Conservation (phyloP, 2,113 vertebrate genomes). For the Raja brachyura region DNA sequence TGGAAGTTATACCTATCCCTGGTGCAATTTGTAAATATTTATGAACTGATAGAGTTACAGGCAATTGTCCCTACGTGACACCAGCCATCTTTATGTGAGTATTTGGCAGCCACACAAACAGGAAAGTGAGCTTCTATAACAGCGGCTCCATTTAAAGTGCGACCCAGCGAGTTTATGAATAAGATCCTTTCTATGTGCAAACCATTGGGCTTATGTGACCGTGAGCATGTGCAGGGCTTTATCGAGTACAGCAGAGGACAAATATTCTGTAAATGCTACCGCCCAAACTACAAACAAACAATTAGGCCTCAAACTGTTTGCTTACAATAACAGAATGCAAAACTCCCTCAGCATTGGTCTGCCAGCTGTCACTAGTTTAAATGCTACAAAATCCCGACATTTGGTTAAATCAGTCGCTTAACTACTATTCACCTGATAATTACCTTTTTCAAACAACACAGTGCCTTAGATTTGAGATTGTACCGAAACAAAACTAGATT, state of each 20-base stretch:
- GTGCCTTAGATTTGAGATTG: background rate
- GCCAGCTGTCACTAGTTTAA: conserved; percentile 24
- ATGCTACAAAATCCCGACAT: conserved; percentile 6
- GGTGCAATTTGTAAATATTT: background rate
- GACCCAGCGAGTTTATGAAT: background rate
- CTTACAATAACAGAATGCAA: background rate
- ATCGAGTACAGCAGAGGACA: background rate
- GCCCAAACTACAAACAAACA: background rate
- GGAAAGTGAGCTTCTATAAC: background rate
- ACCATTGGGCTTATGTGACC: background rate
- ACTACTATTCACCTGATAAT: background rate
- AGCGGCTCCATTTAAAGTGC: background rate
- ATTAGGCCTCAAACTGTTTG: conserved; percentile 14
- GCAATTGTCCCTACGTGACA: background rate
- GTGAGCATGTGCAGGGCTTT: background rate
- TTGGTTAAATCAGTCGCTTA: background rate
- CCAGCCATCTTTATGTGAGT: background rate
- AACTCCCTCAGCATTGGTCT: background rate
- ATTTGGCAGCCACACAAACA: background rate
- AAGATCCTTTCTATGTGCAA: background rate
- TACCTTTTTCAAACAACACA: background rate
- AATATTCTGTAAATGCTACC: background rate
- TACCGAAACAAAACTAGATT: background rate
- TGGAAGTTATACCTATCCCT: background rate
- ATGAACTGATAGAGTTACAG: background rate